These are phyloP conservation scores for Drosophila recens DNA, from an alignment of 2,888 invertebrate species.

Conservation along the genomic window DNA sequence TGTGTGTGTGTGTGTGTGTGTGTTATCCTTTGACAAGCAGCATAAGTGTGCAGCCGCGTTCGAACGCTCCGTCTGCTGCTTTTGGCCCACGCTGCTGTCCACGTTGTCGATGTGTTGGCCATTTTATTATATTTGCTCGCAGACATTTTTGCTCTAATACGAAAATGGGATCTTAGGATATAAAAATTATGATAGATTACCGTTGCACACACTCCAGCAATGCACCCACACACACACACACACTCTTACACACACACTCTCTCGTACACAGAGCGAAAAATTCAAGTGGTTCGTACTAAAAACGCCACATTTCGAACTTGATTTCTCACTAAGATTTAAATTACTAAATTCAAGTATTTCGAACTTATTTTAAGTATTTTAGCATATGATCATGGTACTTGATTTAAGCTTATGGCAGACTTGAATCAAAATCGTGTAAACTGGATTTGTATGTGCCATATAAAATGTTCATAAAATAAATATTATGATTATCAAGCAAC, in stretches of 20 bases:
- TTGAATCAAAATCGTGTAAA: too few relatives aligned
- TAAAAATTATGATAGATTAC: constrained; percentile 84
- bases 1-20: constrained; percentile 20
- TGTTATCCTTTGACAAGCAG: constrained; percentile 74
- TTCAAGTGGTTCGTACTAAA: too few relatives aligned
- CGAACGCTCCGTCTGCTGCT: constrained; percentile 11
- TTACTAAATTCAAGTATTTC: too few relatives aligned
- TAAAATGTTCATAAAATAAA: too few relatives aligned
- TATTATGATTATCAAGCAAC: too few relatives aligned
- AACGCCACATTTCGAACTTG: too few relatives aligned
- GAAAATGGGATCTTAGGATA: constrained; percentile 83
- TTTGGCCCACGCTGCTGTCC: constrained; percentile 31
- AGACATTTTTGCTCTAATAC: constrained; percentile 82
- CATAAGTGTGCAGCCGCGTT: constrained; percentile 60
- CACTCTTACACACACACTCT: constrained; percentile 17
- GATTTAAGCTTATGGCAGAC: too few relatives aligned
- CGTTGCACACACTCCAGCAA: constrained; percentile 64
- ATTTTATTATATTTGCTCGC: constrained; percentile 82
- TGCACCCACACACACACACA: constrained; percentile 23
- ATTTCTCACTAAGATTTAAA: too few relatives aligned
- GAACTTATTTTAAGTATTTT: too few relatives aligned
- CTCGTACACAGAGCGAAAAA: constrained; percentile 10
- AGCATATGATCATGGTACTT: too few relatives aligned
- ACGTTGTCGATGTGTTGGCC: constrained; percentile 68
- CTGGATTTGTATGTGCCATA: too few relatives aligned